Evolutionary conservation across 2,113 vertebrate genomes (phyloP).

Genomic region (Thamnophis sirtalis): DNA sequence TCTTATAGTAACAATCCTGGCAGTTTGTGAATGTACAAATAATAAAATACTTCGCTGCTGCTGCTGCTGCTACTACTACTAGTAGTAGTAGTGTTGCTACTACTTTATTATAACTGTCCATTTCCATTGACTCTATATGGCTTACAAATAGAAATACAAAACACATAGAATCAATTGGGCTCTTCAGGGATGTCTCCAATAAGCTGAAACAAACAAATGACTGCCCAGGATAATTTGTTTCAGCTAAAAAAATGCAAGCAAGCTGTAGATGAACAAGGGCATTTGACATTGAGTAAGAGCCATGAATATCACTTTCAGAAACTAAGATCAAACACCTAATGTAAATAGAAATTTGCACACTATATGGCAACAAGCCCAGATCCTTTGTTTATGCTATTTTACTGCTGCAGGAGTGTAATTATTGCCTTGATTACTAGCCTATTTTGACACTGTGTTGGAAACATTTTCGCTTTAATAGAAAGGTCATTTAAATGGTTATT

Average conservation of each 20-base stretch:
- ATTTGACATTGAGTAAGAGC: neutral
- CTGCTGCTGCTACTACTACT: no score
- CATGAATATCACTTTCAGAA: neutral
- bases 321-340: neutral
- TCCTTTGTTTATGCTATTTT: neutral
- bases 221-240: neutral
- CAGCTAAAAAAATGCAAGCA: neutral
- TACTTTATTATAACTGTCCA: neutral
- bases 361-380: neutral
- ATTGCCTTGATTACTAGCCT: neutral
- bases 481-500: neutral
- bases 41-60: neutral
- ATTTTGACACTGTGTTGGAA: neutral
- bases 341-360: neutral
- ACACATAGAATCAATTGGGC: neutral
- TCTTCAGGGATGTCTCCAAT: neutral
- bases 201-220: neutral
- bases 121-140: neutral
- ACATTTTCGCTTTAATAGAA: neutral
- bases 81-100: no score
- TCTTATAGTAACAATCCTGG: neutral
- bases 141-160: neutral
- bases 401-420: neutral
- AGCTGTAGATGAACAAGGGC: neutral
- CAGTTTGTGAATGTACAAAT: neutral